Evolutionary conservation across 2,113 vertebrate genomes (phyloP).

Genomic region (Rhineura floridana): DNA sequence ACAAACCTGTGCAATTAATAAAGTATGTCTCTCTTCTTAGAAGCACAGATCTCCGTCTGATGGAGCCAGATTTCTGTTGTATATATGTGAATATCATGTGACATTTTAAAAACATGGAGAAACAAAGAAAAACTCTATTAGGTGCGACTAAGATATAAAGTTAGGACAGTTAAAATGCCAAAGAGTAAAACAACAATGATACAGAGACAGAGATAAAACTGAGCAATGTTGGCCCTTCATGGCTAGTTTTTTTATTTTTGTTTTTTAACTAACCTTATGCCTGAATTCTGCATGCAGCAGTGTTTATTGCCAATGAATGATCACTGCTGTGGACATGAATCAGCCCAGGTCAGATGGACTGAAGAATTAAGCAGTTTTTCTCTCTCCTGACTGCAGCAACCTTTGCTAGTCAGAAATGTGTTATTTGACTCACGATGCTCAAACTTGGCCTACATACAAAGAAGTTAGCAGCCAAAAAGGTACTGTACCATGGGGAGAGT

Average conservation of each 20-base stretch:
- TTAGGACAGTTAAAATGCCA: neutral
- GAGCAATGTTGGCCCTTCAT: neutral
- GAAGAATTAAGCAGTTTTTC: conserved; percentile 45
- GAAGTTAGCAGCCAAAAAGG: rapidly evolving
- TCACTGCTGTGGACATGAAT: neutral
- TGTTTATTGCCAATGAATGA: neutral
- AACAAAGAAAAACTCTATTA: no score
- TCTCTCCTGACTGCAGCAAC: conserved; percentile 12
- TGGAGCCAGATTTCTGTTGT: neutral
- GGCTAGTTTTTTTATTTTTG: neutral
- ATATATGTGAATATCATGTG: neutral
- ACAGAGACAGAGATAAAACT: neutral
- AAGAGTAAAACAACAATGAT: neutral
- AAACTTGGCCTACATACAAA: neutral
- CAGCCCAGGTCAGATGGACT: neutral
- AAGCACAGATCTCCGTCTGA: neutral
- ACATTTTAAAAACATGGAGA: neutral
- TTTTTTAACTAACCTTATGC: neutral
- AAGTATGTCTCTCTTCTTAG: neutral
- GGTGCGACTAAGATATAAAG: neutral
- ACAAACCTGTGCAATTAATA: neutral
- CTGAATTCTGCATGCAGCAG: neutral
- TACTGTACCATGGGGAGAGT: neutral
- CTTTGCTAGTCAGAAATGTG: neutral
- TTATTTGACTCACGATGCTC: conserved; percentile 8